A percentile compares a stretch with the other conserved stretches of the same genome.
Evolutionary conservation across 2,888 invertebrate genomes (phyloP).

Genomic region (Panopea generosa): DNA sequence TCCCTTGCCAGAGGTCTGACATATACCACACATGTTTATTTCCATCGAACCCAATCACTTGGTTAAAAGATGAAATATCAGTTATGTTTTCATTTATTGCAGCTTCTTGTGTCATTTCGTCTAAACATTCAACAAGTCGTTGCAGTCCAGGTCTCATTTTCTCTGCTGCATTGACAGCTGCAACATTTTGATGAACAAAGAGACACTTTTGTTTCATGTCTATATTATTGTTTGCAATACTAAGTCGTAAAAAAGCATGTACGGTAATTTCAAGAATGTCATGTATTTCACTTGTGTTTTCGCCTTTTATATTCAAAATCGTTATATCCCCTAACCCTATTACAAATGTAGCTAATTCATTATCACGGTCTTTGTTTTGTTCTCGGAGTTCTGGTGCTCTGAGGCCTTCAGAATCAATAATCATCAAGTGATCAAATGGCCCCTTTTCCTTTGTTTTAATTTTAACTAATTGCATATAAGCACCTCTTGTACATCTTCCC

Average conservation of each 20-base stretch:
- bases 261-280: slow-evolving; percentile 42
- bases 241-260: slow-evolving; percentile 43
- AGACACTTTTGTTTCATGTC: not conserved
- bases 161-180: slow-evolving; percentile 13
- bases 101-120: slow-evolving; percentile 28
- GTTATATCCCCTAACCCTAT: slow-evolving; percentile 42
- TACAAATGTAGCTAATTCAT: slow-evolving; percentile 45
- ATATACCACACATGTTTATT: slow-evolving; percentile 19
- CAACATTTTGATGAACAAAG: slow-evolving; percentile 50
- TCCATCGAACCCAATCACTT: slow-evolving; percentile 36
- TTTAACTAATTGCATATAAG: slow-evolving; percentile 34
- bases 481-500: slow-evolving; percentile 55
- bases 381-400: slow-evolving; percentile 33
- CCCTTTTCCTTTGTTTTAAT: not conserved
- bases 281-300: slow-evolving; percentile 32
- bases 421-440: slow-evolving; percentile 29
- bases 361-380: slow-evolving; percentile 22
- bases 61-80: slow-evolving; percentile 20
- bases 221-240: slow-evolving; percentile 20
- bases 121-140: slow-evolving; percentile 5
- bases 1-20: slow-evolving; percentile 37
- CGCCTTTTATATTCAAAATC: slow-evolving; percentile 45
- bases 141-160: slow-evolving; percentile 2
- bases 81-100: slow-evolving; percentile 14
- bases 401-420: slow-evolving; percentile 53